phyloP scores from a whole-genome alignment of 2,888 invertebrate species.

The Drosophila monieri region DNA sequence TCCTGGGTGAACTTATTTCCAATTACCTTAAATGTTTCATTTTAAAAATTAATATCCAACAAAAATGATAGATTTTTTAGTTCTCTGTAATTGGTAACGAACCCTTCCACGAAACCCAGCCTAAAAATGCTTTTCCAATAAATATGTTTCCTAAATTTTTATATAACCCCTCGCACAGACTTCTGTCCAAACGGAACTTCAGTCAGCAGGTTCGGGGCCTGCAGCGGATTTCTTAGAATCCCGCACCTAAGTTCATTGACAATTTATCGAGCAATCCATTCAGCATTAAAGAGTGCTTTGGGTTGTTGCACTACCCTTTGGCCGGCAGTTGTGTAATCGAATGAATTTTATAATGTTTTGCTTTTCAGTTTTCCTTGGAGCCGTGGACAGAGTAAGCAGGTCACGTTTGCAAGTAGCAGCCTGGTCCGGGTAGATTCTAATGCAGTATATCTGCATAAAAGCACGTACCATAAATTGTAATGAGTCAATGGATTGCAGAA shows the following conservation, averaged over 20 bases:
- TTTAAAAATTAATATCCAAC: too few species aligned
- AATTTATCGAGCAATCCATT: constrained; percentile 41
- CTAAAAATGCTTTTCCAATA: background rate
- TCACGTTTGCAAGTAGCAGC: constrained; percentile 29
- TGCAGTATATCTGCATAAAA: constrained; percentile 58
- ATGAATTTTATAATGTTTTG: constrained; percentile 1
- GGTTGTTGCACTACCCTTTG: constrained; percentile 43
- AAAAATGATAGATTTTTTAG: too few species aligned
- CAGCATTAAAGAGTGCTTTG: constrained; percentile 14
- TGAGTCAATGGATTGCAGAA: constrained; percentile 24
- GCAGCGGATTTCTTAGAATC: constrained; percentile 50
- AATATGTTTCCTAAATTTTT: background rate
- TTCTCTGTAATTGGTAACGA: background rate
- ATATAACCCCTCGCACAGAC: constrained; percentile 7
- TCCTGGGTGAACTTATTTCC: background rate
- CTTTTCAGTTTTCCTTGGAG: constrained; percentile 3
- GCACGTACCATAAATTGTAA: constrained; percentile 61
- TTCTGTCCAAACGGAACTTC: constrained; percentile 62
- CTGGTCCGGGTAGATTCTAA: constrained; percentile 53
- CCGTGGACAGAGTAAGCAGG: constrained; percentile 11
- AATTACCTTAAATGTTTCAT: too few species aligned
- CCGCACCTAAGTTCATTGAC: constrained; percentile 70
- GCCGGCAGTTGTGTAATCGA: constrained; percentile 3
- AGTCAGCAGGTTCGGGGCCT: constrained; percentile 58
- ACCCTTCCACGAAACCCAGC: background rate